Evolutionary conservation across 2,888 invertebrate genomes (phyloP), one percentile per base, ranked within the genome.

Genomic region (Drosophila mimica): DNA sequence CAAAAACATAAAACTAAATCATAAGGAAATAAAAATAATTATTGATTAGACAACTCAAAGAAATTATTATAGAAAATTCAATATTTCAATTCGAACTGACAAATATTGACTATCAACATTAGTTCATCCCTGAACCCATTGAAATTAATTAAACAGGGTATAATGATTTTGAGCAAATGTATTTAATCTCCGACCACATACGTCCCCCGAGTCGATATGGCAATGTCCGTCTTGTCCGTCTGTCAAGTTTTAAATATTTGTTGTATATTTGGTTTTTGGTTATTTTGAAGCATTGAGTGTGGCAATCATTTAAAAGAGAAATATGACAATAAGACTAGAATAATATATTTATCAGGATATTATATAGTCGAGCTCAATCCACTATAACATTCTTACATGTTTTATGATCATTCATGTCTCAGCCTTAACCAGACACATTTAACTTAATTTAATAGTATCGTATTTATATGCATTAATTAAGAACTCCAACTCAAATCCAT

Each of bases 381-480:
- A 13, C 3, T 43, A 4, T 25, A 8, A 8, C 4, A 25, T 46
- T 46, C 46, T 25, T 15, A 43, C 2, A 5, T 20, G 20, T 13
- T 43, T 36, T 15, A 66, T 52, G 31, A 51, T 13, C 58, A 53
- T 53, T 53, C 48, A 58, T 34, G 48, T 48, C 53, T 68, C 53
- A 33, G 57, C 57, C 43, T 46, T 61, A 31, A n/a, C 46, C 70
- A 79, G 17, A 62, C 49, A 34, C 68, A 85, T 73, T 76, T 62
- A 65, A 65, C 57, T 65, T 40, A n/a, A 79, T 67, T 73, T 82
- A 61, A 76, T 67, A 70, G 71, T 54, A 57, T 33, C 54, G 49
- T 56, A 70, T 74, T 83, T 74, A 83, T 86, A 64, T 63, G 77
- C 81, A 83, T 82, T 81, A 82, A 82, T 82, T 83, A 71, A 57